phyloP scores from a whole-genome alignment of 1,140 invertebrate genomes.

The Sogatella furcifera region DNA sequence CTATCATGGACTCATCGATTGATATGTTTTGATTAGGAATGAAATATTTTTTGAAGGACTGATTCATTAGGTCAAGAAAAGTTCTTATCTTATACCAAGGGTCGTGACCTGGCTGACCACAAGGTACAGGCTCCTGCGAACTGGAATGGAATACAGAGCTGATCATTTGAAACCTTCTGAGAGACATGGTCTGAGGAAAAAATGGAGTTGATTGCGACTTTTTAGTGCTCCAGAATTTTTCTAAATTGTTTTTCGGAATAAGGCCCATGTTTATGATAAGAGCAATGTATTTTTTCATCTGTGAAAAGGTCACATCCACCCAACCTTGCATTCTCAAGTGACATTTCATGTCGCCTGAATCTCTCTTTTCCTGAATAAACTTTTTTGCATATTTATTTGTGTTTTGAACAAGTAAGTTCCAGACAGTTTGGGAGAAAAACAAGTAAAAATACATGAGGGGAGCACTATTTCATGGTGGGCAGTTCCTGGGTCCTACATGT shows the following conservation, averaged over 20 bases:
- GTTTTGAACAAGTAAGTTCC: not conserved
- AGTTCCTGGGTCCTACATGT: not conserved
- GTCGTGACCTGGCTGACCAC: not conserved
- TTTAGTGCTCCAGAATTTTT: not conserved
- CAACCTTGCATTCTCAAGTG: not conserved
- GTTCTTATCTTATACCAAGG: not conserved
- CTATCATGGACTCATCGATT: not conserved
- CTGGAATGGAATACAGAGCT: not conserved
- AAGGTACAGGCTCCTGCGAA: not conserved
- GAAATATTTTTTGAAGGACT: not conserved
- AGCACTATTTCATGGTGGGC: not conserved
- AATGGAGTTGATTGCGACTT: not conserved
- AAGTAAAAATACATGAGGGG: not conserved
- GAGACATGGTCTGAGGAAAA: not conserved
- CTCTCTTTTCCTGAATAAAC: not conserved
- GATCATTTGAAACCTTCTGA: not conserved
- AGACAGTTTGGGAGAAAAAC: not conserved
- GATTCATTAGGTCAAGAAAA: not conserved
- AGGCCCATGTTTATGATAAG: not conserved
- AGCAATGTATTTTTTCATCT: not conserved
- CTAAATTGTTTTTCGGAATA: not conserved
- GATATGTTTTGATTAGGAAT: not conserved
- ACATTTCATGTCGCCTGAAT: not conserved
- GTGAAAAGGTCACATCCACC: not conserved
- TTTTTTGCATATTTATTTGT: constrained; percentile 1